Conservation (phyloP, 2,888 invertebrate species). For the Saturnia pavonia region DNA sequence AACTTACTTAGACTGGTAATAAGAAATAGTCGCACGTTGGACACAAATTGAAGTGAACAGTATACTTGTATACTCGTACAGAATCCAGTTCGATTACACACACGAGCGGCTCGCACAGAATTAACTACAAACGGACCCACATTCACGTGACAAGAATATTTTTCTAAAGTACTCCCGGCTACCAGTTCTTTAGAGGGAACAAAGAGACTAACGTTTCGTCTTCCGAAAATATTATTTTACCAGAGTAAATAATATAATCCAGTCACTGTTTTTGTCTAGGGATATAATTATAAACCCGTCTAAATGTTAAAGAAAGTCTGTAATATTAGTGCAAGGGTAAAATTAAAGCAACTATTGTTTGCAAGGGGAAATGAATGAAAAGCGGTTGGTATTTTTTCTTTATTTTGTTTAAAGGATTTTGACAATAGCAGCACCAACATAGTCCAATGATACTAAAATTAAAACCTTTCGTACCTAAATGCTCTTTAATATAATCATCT, state of each 20-base stretch:
- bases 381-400: too few relatives aligned
- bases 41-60: slow-evolving; percentile 49
- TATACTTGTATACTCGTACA: slow-evolving; percentile 60
- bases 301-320: background rate
- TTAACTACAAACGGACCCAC: slow-evolving; percentile 61
- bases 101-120: slow-evolving; percentile 57
- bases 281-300: background rate
- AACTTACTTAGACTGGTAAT: slow-evolving; percentile 42
- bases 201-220: slow-evolving; percentile 10
- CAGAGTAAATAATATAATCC: background rate
- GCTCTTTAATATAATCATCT: too few relatives aligned
- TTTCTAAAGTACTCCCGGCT: slow-evolving; percentile 25
- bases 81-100: slow-evolving; percentile 62
- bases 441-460: too few relatives aligned
- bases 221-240: slow-evolving; percentile 7
- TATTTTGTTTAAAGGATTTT: too few relatives aligned
- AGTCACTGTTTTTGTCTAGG: background rate
- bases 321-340: background rate
- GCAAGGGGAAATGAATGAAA: too few relatives aligned
- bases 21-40: slow-evolving; percentile 44
- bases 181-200: slow-evolving; percentile 13
- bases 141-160: slow-evolving; percentile 60
- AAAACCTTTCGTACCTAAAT: too few relatives aligned
- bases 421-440: too few relatives aligned
- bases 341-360: too few relatives aligned